Evolutionary conservation across 2,113 vertebrate genomes (phyloP), one percentile per base, ranked within the genome.

Genomic region (Abramis brama): DNA sequence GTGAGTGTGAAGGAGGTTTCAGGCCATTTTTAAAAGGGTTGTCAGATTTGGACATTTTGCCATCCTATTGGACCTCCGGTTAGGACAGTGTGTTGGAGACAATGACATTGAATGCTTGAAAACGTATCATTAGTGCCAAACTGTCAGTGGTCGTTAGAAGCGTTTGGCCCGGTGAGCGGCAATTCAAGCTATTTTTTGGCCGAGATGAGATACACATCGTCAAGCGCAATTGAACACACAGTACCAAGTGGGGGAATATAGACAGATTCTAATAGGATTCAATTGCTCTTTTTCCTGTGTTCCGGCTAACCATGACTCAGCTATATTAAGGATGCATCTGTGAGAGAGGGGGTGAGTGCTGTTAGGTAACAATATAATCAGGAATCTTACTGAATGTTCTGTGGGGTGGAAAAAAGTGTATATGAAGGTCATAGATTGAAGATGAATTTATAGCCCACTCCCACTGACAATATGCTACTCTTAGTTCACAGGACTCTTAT

Each of bases 81-180:
- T 70, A 82, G 30, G 80, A 82, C 27, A 45, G 45, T 70, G 27
- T 68, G 64, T 12, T 82, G 80, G 25, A 82, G 62, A 70, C 45
- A 52, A 50, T 36, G 80, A 68, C 80, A 82, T 1, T 52, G 45
- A 52, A n/a, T 82, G 80, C 80, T 70, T 82, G 80, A 70, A 82
- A 82, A 82, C 45, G 27, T 70, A 82, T 36, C 80, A 82, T 82
- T 82, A 82, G 62, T 70, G 62, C 80, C 80, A 82, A 47, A 82
- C 80, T 70, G 80, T 82, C 64, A 33, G 55, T 8, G 57, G 36
- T 25, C 15, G 33, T 79, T 79, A 43, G n/a, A 60, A 79, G 59
- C 79, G n/a, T 64, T 80, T 47, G 60, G 79, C 59, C 43, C 27
- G 11, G 25, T 52, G 80, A 70, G 47, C 43, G 19, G 27, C 60